These are phyloP conservation scores for Diphyllodes magnificus DNA, from an alignment of 2,113 vertebrate species.

Conservation along the genomic window DNA sequence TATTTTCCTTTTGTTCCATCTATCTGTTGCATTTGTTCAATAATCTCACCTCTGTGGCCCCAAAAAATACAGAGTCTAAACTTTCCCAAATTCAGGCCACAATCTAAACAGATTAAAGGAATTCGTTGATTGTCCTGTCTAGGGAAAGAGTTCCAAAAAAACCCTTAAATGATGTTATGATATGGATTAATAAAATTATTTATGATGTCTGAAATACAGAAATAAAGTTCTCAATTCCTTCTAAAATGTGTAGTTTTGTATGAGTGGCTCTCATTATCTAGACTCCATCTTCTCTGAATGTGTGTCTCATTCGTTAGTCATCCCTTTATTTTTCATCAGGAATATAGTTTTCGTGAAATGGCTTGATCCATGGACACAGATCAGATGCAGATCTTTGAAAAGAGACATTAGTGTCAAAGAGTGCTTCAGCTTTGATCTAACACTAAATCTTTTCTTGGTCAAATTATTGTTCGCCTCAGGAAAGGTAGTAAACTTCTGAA, in stretches of 20 bases:
- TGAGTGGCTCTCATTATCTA: background rate
- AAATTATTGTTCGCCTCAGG: background rate
- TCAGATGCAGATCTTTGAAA: background rate
- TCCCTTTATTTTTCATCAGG: background rate
- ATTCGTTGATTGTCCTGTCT: background rate
- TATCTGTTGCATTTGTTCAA: background rate
- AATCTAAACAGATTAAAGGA: background rate
- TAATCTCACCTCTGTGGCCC: background rate
- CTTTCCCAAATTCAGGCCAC: background rate
- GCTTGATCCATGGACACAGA: background rate
- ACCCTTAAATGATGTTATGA: rapidly evolving
- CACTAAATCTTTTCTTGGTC: background rate
- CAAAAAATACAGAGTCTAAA: background rate
- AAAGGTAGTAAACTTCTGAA: background rate
- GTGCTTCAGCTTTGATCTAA: background rate
- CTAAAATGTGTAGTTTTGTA: background rate
- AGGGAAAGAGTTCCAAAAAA: background rate
- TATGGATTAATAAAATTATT: background rate
- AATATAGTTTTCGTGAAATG: background rate
- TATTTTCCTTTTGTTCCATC: background rate
- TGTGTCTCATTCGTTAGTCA: background rate
- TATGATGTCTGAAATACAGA: background rate
- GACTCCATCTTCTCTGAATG: background rate
- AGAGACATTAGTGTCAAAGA: background rate
- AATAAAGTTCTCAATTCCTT: background rate